phyloP scores from a whole-genome alignment of 1,140 invertebrate genomes.

The Brachionus koreanus region DNA sequence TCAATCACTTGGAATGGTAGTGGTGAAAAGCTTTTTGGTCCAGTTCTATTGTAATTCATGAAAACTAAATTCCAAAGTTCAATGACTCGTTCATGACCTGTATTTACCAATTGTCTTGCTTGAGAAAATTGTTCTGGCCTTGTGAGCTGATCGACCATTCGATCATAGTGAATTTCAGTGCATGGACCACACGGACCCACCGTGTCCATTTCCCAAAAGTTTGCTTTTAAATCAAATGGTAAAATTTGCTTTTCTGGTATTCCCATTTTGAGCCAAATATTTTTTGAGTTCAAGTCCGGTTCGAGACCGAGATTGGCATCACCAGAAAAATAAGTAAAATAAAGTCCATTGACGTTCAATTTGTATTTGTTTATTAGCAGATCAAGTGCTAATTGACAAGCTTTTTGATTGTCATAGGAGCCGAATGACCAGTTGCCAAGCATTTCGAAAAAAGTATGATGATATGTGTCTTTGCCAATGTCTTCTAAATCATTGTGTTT shows the following conservation, averaged over 20 bases:
- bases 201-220: conserved; percentile 95
- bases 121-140: conserved; percentile 22
- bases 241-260: conserved; percentile 50
- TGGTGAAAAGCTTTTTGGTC: conserved; percentile 44
- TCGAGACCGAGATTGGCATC: conserved; percentile 63
- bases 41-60: conserved; percentile 57
- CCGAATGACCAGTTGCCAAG: conserved; percentile 98
- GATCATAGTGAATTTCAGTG: conserved; percentile 85
- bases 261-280: conserved; percentile 82
- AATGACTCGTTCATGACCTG: conserved; percentile 50
- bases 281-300: conserved; percentile 77
- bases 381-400: conserved; percentile 82
- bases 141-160: conserved; percentile 49
- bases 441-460: conserved; percentile 99
- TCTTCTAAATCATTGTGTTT: conserved; percentile 92
- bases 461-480: conserved; percentile 84
- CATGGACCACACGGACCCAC: conserved; percentile 87
- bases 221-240: conserved; percentile 63
- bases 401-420: conserved; percentile 92
- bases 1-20: conserved; percentile 55
- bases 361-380: conserved; percentile 74
- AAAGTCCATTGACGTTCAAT: conserved; percentile 71
- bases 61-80: conserved; percentile 59
- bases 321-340: conserved; percentile 91
- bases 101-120: conserved; percentile 52